These are phyloP conservation scores for Halcyon badia DNA, from an alignment of 2,797 vertebrate species.

Conservation along the genomic window DNA sequence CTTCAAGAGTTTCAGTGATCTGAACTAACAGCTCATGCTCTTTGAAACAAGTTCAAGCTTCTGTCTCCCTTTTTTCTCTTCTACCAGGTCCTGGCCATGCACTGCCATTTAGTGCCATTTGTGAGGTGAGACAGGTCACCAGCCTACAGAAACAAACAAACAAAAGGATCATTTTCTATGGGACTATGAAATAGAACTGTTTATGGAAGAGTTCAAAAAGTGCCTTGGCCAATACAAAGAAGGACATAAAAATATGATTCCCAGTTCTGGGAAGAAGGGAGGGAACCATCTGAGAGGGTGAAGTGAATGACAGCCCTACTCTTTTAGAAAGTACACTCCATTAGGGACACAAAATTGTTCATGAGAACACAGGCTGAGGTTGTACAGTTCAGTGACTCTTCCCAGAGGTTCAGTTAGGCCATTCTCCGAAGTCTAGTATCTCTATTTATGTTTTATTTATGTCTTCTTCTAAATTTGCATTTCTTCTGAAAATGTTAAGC, in stretches of 20 bases:
- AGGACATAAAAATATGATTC: not conserved
- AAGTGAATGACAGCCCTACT: not conserved
- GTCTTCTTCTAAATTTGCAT: not conserved
- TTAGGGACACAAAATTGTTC: not conserved
- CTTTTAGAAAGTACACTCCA: not conserved
- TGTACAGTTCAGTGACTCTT: not conserved
- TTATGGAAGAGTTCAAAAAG: not conserved
- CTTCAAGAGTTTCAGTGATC: not conserved
- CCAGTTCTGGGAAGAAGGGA: not conserved
- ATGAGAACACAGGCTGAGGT: not conserved
- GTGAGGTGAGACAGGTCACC: not conserved
- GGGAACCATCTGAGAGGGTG: not conserved
- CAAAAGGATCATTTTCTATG: not conserved
- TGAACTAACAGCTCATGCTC: not conserved
- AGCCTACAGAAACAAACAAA: not conserved
- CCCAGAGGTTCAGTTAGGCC: not conserved
- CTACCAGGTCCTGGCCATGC: not conserved
- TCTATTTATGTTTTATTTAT: not conserved
- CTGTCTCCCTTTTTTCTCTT: not conserved
- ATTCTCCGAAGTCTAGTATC: not conserved
- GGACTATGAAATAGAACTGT: not conserved
- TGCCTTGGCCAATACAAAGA: not conserved
- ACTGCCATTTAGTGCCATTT: not conserved
- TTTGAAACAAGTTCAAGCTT: not conserved
- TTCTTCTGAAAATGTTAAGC: not conserved